Evolutionary conservation across 2,113 vertebrate genomes (phyloP), one percentile per base, ranked within the genome.

Genomic region (Lamprotornis superbus): DNA sequence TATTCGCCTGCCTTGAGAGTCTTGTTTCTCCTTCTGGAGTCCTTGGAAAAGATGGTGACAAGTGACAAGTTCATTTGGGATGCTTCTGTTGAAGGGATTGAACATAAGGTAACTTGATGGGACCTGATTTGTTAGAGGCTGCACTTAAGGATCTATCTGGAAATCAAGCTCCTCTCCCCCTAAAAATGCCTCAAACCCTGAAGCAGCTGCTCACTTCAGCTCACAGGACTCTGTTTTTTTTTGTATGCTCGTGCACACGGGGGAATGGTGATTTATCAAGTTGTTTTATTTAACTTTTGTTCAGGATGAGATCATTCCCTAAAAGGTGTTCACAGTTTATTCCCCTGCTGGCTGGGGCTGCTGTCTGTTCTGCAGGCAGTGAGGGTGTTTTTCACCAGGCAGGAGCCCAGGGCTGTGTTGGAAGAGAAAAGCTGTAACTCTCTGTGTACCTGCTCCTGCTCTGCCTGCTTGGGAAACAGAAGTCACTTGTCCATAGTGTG

Each of bases 11-110:
- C 64, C 61, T 93, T 89, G 30, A 94, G 69, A 97, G 60, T 82
- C 76, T 93, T 49, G 27, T 46, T 31, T 92, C 79, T 94, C 90
- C 83, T 95, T 83, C 88, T 95, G 92, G 86, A 89, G 77, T 79
- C 95, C 88, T 94, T 96, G 95, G 90, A 93, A 92, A 78, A 89
- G 88, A 79, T 25, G 70, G 86, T 94, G 88, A 92, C 90, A 97
- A 93, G 94, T 89, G 89, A 96, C 90, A 82, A 79, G 83, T 92
- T 97, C 74, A 65, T 95, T 90, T 3, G 47, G 76, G 88, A 87
- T 87, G 76, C 60, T 68, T 81, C 80, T 75, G 49, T 46, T 81
- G 85, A 77, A 76, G 79, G 59, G 71, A 53, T 6, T 74, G 75
- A 94, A 71, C 83, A 53, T 40, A 88, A 86, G 71, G 88, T 27